Evolutionary conservation across 2,113 vertebrate species (phyloP).

Genomic region (Hemiprocne comata): DNA sequence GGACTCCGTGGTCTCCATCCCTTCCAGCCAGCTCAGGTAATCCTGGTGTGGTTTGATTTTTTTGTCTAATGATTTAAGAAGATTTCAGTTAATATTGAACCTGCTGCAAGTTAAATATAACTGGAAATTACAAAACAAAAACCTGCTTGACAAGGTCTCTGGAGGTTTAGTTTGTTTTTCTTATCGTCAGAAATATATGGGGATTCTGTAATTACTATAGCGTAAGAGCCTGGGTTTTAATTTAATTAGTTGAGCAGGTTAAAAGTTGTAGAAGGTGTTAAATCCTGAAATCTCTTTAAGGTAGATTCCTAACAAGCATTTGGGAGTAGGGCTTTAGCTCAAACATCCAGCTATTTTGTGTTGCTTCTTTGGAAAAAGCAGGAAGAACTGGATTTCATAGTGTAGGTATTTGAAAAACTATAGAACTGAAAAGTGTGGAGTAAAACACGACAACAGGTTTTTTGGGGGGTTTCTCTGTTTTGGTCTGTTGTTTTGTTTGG

Average conservation of each 20-base stretch:
- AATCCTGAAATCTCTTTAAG: background rate
- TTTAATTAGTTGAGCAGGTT: background rate
- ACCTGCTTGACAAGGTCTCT: background rate
- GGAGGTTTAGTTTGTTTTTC: background rate
- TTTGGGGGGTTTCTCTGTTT: too few species aligned
- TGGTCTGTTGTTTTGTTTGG: background rate
- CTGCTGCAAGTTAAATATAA: background rate
- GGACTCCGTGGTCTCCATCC: constrained; percentile 95
- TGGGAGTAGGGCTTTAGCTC: background rate
- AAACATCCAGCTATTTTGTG: background rate
- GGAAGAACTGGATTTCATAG: background rate
- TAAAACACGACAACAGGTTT: background rate
- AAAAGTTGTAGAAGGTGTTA: background rate
- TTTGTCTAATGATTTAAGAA: background rate
- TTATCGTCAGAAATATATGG: background rate
- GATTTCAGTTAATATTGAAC: background rate
- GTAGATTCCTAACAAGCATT: background rate
- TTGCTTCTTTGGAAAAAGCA: background rate
- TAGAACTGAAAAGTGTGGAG: background rate
- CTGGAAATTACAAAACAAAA: background rate
- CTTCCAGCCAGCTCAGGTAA: constrained; percentile 97
- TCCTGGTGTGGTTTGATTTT: background rate
- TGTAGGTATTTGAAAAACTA: background rate
- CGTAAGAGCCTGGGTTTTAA: background rate
- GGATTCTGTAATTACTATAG: background rate